These are phyloP conservation scores for Diachrysia chrysitis DNA, from an alignment of 2,888 invertebrate genomes.

Conservation along the genomic window DNA sequence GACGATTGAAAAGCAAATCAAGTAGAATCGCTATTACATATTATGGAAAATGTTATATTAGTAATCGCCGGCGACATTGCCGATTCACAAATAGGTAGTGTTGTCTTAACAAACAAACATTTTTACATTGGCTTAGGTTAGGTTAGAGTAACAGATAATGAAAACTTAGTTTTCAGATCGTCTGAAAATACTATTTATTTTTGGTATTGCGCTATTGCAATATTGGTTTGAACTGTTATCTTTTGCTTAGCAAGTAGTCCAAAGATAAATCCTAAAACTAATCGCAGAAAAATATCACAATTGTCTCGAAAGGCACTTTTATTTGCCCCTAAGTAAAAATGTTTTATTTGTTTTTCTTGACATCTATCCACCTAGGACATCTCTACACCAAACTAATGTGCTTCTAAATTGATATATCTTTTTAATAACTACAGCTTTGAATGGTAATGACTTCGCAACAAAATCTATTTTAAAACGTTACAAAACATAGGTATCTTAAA, in stretches of 20 bases:
- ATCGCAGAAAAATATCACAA: neutral
- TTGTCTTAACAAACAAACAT: neutral
- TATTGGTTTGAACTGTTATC: neutral
- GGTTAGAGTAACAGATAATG: no score
- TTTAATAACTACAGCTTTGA: neutral
- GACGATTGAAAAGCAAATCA: neutral
- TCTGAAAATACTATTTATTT: no score
- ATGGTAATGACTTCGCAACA: neutral
- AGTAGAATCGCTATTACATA: neutral
- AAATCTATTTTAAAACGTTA: slow-evolving; percentile 1
- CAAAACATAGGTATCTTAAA: neutral
- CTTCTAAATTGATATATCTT: neutral
- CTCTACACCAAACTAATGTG: neutral
- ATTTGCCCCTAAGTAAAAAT: neutral
- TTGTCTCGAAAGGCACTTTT: no score
- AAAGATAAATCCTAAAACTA: neutral
- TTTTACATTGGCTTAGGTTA: no score
- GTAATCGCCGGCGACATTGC: neutral
- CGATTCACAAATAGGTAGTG: neutral
- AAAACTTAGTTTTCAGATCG: no score
- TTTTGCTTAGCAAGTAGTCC: neutral
- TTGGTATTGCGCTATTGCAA: neutral
- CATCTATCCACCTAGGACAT: neutral
- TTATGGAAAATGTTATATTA: neutral
- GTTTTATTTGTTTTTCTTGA: neutral